phyloP scores from a whole-genome alignment of 2,888 invertebrate species.

The Agelastica alni region DNA sequence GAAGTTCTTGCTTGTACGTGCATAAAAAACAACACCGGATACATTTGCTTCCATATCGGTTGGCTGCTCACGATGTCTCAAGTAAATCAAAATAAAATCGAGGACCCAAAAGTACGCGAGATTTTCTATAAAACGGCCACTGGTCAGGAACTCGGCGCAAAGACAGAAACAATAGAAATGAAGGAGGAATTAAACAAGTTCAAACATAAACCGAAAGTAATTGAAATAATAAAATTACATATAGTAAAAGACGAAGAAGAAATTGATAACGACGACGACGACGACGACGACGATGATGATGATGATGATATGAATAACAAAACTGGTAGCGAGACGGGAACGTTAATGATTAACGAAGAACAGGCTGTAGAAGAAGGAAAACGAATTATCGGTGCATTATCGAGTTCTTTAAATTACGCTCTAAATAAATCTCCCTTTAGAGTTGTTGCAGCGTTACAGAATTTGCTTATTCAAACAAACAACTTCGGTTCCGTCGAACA shows the following conservation, averaged over 20 bases:
- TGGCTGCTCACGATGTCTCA: slow-evolving; percentile 6
- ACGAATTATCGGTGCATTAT: background rate
- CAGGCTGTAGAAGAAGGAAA: background rate
- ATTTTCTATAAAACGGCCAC: slow-evolving; percentile 10
- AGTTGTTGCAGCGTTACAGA: slow-evolving; percentile 2
- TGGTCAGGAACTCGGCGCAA: background rate
- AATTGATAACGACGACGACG: background rate
- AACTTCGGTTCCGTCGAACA: background rate
- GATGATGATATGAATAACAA: background rate
- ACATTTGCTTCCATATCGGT: slow-evolving; percentile 11
- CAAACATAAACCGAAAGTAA: background rate
- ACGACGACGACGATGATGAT: background rate
- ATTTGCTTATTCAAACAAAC: slow-evolving; percentile 1
- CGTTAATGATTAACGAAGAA: no score
- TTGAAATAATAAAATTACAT: slow-evolving; percentile 14
- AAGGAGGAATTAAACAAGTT: background rate
- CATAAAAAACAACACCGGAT: slow-evolving; percentile 16
- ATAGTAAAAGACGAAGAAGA: slow-evolving; percentile 7
- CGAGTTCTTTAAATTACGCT: background rate
- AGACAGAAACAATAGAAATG: background rate
- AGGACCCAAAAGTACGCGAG: slow-evolving; percentile 1
- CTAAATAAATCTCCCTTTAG: background rate
- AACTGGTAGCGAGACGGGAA: background rate
- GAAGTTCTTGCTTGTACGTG: slow-evolving; percentile 15
- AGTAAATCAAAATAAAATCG: slow-evolving; percentile 3